Evolutionary conservation across 2,113 vertebrate species (phyloP).

Genomic region (Podarcis raffonei): DNA sequence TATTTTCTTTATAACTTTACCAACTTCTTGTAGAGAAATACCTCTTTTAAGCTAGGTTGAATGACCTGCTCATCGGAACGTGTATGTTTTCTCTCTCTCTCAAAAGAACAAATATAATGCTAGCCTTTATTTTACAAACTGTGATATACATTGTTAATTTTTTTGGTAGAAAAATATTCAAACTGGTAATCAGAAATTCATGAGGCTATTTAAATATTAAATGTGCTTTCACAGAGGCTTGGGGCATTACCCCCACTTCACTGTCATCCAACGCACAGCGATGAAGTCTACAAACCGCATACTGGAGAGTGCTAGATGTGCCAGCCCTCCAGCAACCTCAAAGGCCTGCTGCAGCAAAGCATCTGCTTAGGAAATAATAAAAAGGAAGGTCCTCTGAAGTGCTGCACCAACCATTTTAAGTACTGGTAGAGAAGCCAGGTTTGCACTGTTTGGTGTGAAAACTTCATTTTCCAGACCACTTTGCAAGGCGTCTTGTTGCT

Average conservation of each 20-base stretch:
- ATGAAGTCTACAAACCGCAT: constrained; percentile 20
- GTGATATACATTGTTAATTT: background rate
- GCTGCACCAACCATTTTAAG: accelerated
- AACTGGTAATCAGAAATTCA: constrained; percentile 5
- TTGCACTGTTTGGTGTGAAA: background rate
- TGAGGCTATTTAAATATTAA: constrained; percentile 38
- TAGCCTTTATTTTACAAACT: background rate
- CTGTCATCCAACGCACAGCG: background rate
- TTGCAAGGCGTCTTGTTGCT: background rate
- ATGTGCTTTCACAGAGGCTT: constrained; percentile 23
- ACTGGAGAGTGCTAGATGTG: background rate
- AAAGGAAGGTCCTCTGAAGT: background rate
- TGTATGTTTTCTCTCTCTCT: too few relatives aligned
- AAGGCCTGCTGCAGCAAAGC: constrained; percentile 15
- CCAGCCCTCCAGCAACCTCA: constrained; percentile 25
- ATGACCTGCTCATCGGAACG: background rate
- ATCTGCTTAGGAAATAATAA: constrained; percentile 7
- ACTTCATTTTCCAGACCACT: background rate
- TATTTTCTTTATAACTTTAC: background rate
- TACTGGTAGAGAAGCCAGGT: background rate
- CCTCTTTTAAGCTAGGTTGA: background rate
- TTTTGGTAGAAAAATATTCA: constrained; percentile 8
- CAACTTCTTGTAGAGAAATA: constrained; percentile 38
- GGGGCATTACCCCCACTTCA: background rate
- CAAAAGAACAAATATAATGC: constrained; percentile 42